Base-by-base conservation (phyloP, 2,113 vertebrate species). In the Pelvicachromis taeniatus region DNA sequence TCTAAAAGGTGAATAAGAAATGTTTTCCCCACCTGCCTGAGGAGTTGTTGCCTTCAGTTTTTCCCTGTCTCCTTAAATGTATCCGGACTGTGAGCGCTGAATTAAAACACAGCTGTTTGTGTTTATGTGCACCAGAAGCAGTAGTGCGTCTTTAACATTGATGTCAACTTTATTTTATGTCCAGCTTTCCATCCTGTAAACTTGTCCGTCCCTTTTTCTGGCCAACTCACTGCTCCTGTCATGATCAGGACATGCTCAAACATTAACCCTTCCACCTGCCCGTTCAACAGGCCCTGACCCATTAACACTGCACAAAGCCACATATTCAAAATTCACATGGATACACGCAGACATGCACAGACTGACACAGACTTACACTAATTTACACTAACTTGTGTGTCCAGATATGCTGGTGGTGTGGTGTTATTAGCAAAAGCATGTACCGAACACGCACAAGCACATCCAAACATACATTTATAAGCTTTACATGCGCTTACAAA, bases 401-500 rank as follows among this genome's bases (percentile, higher is more conserved):
- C 21, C 19, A 16, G 59, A 29, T 40, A 50, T 50, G 16, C 68
- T 6, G 33, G 1, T 6, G 19, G 59, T 0, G 13, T 19, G n/a
- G 23, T 54, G 55, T 23, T 21, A 85, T 81, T 87, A 58, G 48
- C 38, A 38, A 55, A 85, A 31, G 73, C 54, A 54, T 42, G 53
- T 16, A 53, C 35, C 6, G 33, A 61, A 10, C 45, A 53, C 12
- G 50, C 56, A 83, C 63, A 29, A 77, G 50, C 59, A 35, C 80
- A 77, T 81, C 40, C 9, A 16, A 59, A 78, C 81, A 78, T 61
- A 40, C 80, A 87, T 87, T 48, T 84, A 33, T 53, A 48, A 80
- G 78, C 21, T 45, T 58, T 42, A 82, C 40, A 70, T 35, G 70
- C 48, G 13, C 81, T 29, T 53, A 53, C 78, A 65, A 45, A 78